phyloP scores from a whole-genome alignment of 2,888 invertebrate genomes.

The Panzeria rudis region DNA sequence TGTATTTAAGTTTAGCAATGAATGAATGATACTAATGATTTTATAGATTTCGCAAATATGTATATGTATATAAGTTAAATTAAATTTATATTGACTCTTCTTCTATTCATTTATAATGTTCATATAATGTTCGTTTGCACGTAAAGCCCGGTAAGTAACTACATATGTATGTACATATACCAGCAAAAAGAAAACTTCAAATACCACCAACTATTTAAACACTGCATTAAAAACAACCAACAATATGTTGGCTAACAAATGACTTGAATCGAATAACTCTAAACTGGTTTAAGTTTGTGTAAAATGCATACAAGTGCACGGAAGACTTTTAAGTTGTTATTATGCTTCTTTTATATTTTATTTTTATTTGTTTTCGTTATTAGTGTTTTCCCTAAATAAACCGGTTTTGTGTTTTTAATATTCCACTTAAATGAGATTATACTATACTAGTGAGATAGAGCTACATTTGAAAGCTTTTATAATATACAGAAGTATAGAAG shows the following conservation, averaged over 20 bases:
- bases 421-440: not conserved
- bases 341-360: conserved; percentile 3
- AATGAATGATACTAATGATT: too few species aligned
- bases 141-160: too few species aligned
- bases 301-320: conserved; percentile 44
- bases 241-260: conserved; percentile 9
- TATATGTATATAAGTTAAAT: too few species aligned
- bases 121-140: too few species aligned
- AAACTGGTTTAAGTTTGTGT: conserved; percentile 55
- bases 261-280: conserved; percentile 17
- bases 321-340: conserved; percentile 38
- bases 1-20: too few species aligned
- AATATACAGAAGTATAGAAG: not conserved
- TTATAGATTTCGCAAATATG: too few species aligned
- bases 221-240: not conserved
- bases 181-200: not conserved
- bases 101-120: too few species aligned
- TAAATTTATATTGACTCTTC: too few species aligned
- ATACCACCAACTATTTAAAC: conserved; percentile 14
- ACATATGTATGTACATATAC: not conserved
- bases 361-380: conserved; percentile 45
- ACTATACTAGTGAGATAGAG: not conserved
- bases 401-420: conserved; percentile 48
- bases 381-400: conserved; percentile 21
- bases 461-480: conserved; percentile 46